Percentiles rank a stretch among this genome's conserved stretches.
phyloP scores from a whole-genome alignment of 1,140 invertebrate species.

The Drosophila carrolli region DNA sequence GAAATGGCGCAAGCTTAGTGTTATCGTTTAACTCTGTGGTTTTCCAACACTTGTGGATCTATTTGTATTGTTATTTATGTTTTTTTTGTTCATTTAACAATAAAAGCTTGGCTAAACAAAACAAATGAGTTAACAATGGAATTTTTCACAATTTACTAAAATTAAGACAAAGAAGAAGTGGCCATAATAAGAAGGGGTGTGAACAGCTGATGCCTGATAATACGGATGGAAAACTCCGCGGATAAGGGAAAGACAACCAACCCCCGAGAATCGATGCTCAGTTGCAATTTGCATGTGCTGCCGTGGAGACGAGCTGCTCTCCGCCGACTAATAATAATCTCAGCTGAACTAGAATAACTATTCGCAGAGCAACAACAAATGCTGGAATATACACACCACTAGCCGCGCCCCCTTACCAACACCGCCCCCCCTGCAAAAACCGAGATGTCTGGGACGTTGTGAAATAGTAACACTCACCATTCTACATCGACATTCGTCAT shows the following conservation, averaged over 20 bases:
- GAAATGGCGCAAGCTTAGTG: background rate
- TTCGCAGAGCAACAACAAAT: slow-evolving; percentile 12
- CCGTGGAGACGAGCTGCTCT: slow-evolving; percentile 13
- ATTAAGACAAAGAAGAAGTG: slow-evolving; percentile 5
- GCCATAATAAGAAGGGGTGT: background rate
- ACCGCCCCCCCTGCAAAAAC: background rate
- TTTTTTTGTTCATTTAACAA: slow-evolving; percentile 19
- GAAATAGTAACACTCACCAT: slow-evolving; percentile 24
- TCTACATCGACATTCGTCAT: slow-evolving; percentile 45
- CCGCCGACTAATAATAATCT: background rate
- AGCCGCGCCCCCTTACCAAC: background rate
- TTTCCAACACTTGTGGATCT: slow-evolving; percentile 10
- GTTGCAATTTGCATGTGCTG: slow-evolving; percentile 22
- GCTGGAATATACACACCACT: slow-evolving; percentile 18
- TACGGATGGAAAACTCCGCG: background rate
- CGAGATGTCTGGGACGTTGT: slow-evolving; percentile 28
- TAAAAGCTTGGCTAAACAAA: slow-evolving; percentile 33
- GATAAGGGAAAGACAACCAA: slow-evolving; percentile 10
- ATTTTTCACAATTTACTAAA: slow-evolving; percentile 4
- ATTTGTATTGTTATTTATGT: slow-evolving; percentile 23
- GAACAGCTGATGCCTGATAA: slow-evolving; percentile 28
- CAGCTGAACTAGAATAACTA: slow-evolving; percentile 1
- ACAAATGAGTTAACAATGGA: slow-evolving; percentile 22
- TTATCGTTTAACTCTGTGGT: background rate
- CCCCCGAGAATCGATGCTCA: slow-evolving; percentile 16